Conservation (phyloP, 1,140 invertebrate genomes). For the Ladona fulva region DNA sequence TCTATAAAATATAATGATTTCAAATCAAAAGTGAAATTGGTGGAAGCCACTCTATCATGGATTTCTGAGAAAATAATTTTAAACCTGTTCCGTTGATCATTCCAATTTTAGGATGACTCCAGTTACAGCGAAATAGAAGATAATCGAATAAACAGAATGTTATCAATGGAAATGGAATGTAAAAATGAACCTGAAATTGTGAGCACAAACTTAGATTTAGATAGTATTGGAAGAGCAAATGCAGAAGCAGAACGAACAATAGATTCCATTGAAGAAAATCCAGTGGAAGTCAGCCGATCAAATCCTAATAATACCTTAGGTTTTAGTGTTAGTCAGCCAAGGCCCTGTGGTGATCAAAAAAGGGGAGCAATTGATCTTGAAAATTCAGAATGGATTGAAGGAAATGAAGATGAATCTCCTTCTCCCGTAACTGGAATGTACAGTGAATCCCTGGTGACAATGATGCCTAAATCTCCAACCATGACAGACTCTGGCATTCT, state of each 20-base stretch:
- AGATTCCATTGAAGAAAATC: background rate
- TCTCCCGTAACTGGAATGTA: background rate
- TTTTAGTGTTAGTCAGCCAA: background rate
- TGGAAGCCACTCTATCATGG: no score
- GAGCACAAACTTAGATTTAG: background rate
- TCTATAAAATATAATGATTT: no score
- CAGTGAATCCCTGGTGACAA: background rate
- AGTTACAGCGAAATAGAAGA: conserved; percentile 32
- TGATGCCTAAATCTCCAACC: background rate
- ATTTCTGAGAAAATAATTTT: no score
- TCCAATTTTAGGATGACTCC: conserved; percentile 34
- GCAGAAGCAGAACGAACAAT: background rate
- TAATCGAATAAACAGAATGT: conserved; percentile 34
- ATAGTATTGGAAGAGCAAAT: background rate
- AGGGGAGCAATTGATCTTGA: background rate
- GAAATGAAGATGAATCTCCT: background rate
- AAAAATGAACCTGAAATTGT: background rate
- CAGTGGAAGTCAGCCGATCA: background rate
- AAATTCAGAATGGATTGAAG: background rate
- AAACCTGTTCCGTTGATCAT: background rate
- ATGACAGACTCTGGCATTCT: background rate
- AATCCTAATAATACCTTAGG: background rate
- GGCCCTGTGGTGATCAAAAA: background rate
- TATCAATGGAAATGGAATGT: conserved; percentile 2
- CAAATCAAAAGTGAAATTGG: no score